A percentile compares a stretch with the other conserved stretches of the same genome.
phyloP scores from a whole-genome alignment of 2,113 vertebrate genomes.

The Hypocryptadius cinnamomeus region DNA sequence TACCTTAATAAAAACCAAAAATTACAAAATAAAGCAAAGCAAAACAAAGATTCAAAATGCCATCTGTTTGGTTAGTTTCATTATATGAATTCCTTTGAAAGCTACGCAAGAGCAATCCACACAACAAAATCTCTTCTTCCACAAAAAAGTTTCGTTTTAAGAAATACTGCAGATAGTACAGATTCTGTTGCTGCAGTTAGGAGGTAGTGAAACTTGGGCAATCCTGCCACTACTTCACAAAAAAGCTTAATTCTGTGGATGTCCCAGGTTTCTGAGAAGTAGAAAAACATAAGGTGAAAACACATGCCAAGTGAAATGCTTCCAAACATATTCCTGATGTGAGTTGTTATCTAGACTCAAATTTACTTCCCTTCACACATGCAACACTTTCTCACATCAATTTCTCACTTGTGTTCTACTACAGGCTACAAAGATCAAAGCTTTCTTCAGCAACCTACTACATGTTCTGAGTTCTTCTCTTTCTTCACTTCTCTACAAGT shows the following conservation, averaged over 20 bases:
- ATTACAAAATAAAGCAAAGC: not conserved
- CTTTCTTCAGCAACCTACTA: constrained; percentile 7
- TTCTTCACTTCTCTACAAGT: not conserved
- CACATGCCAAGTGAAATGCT: constrained; percentile 19
- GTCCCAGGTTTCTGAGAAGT: constrained; percentile 1
- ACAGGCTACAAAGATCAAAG: constrained; percentile 41
- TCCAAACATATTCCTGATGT: constrained; percentile 39
- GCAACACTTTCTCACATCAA: constrained; percentile 38
- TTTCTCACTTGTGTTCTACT: constrained; percentile 33
- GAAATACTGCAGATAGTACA: not conserved
- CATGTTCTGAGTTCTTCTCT: not conserved
- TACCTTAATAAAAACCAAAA: not conserved
- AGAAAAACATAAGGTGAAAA: constrained; percentile 42
- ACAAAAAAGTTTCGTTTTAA: constrained; percentile 29
- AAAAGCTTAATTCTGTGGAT: not conserved
- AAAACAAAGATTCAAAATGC: not conserved
- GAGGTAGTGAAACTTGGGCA: constrained; percentile 45
- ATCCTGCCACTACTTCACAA: not conserved
- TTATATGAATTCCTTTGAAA: not conserved
- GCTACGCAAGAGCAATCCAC: not conserved
- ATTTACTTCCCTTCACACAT: constrained; percentile 41
- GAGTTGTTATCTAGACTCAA: constrained; percentile 35
- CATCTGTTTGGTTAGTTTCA: not conserved
- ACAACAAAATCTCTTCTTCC: not conserved
- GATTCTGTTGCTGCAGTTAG: not conserved